Evolutionary conservation across 2,888 invertebrate species (phyloP), one percentile per base, ranked within the genome.

Genomic region (Perizoma flavofasciatum): DNA sequence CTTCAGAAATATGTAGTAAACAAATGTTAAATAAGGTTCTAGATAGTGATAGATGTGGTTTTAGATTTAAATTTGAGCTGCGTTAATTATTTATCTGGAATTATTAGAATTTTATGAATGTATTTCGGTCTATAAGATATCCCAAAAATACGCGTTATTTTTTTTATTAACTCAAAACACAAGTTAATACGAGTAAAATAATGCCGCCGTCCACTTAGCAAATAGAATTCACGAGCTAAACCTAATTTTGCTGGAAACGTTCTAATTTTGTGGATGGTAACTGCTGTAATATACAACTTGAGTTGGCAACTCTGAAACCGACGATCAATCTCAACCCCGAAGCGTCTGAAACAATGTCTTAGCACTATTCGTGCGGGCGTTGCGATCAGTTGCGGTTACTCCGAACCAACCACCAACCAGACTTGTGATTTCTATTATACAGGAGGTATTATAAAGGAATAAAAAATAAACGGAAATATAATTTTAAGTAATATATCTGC

Each of bases 361-460:
- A 64, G 59, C 61, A 58, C 61, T 55, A 63, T 57, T 10, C 61
- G 54, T 44, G 54, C 54, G 49, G 46, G 46, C 47, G 45, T 54
- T 46, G 58, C 61, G 61, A 70, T 70, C 65, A 62, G 59, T 67
- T 66, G 69, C 45, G 70, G 70, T 41, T 52, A 9, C 8, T 32
- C 39, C 43, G 32, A 35, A 11, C 43, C 33, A 41, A 9, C 10
- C 32, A 32, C 45, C 55, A 43, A 43, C 22, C 55, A 5, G 33
- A 11, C 34, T 22, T 22, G 22, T 22, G 22, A 22, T 22, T 22
- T 22, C 1, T 22, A 22, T 22, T 22, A 22, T 22, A 22, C 22
- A 22, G 22, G 22, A 22, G 22, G 22, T 22, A 22, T 22, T 22
- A 2, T 22, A 22, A 22, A 1, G 3, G 22, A 3, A 3, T 22